Conservation (phyloP, 2,797 vertebrate genomes). For the Fratercula arctica region DNA sequence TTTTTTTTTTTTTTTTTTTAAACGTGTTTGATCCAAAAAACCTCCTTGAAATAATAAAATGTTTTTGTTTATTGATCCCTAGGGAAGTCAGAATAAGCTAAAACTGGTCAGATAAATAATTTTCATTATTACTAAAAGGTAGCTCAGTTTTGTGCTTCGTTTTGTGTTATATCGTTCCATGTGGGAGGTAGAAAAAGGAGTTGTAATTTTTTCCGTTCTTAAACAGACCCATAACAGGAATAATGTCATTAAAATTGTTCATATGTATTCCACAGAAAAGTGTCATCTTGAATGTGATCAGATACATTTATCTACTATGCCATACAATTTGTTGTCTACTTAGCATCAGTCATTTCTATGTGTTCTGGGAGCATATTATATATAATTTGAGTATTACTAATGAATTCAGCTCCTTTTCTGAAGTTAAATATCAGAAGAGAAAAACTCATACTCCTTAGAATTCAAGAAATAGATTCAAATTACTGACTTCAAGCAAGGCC, state of each 20-base stretch:
- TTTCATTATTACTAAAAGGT: conserved; percentile 11
- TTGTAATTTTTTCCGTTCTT: background rate
- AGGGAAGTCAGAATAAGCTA: conserved; percentile 35
- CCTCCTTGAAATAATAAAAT: background rate
- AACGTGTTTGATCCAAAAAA: background rate
- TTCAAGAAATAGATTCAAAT: conserved; percentile 30
- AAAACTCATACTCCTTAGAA: background rate
- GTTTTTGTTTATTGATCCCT: background rate
- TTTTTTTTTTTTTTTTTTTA: conserved; percentile 6
- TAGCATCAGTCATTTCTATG: background rate
- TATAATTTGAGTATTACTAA: conserved; percentile 1
- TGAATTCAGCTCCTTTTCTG: background rate
- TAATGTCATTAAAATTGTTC: background rate
- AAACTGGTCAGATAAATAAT: conserved; percentile 21
- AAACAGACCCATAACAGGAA: background rate
- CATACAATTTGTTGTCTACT: conserved; percentile 12
- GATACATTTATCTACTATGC: background rate
- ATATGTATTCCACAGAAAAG: background rate
- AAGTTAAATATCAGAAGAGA: conserved; percentile 18
- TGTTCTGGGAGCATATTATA: background rate
- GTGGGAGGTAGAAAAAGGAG: background rate
- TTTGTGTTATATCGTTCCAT: background rate
- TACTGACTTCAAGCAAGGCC: background rate
- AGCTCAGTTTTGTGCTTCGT: background rate
- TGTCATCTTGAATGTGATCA: background rate